phyloP scores from a whole-genome alignment of 2,888 invertebrate genomes.

The Pachydiplax longipennis region DNA sequence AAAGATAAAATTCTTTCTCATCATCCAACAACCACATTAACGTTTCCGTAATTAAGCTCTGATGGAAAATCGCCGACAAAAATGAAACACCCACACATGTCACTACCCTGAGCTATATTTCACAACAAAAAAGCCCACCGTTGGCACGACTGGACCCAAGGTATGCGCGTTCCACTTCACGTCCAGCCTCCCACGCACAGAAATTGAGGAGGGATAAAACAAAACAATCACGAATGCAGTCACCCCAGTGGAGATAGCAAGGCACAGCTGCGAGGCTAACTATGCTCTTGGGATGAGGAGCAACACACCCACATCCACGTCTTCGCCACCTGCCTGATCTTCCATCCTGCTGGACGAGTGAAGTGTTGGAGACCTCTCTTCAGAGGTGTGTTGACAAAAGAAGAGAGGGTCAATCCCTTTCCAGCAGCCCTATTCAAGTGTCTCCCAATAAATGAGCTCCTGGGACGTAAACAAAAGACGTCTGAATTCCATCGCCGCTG shows the following conservation, averaged over 20 bases:
- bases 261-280: neutral
- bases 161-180: slow-evolving; percentile 35
- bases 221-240: slow-evolving; percentile 28
- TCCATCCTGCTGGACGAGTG: neutral
- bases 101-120: neutral
- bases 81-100: too few relatives aligned
- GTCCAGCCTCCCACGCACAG: neutral
- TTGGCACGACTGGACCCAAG: neutral
- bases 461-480: slow-evolving; percentile 34
- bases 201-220: neutral
- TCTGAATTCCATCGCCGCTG: slow-evolving; percentile 13
- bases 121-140: neutral
- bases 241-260: slow-evolving; percentile 9
- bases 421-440: slow-evolving; percentile 37
- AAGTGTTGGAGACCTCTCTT: neutral
- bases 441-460: slow-evolving; percentile 39
- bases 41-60: too few relatives aligned
- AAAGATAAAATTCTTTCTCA: too few relatives aligned
- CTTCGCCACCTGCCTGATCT: slow-evolving; percentile 27
- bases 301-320: slow-evolving; percentile 7
- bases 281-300: neutral
- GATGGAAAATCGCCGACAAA: too few relatives aligned
- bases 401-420: neutral
- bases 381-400: neutral
- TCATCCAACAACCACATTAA: too few relatives aligned